Evolutionary conservation across 1,140 invertebrate species (phyloP), one percentile per base, ranked within the genome.

Genomic region (Mactra quadrangularis): DNA sequence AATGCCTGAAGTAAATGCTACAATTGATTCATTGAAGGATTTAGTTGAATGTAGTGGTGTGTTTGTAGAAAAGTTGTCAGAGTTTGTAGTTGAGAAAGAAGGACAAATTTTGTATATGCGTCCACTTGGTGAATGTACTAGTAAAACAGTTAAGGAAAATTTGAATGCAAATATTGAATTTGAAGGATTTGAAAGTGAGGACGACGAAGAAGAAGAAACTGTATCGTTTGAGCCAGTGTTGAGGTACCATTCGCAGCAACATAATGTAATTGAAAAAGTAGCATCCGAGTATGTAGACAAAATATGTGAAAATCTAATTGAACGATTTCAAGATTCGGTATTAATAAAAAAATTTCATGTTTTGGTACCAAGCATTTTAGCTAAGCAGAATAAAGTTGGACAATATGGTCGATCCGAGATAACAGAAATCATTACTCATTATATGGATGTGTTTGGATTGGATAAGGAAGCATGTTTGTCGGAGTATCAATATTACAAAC

Each of bases 21-120:
- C 50, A 7, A 53, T 47, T 72, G 70, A 53, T 4, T 31, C 15
- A 35, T 38, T 72, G 17, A 33, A 53, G 31, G 50, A 72, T 33
- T 72, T 72, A 72, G 9, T 72, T 53, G 50, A 55, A 27, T 72
- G 70, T 53, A 50, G 47, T 35, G 64, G 64, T 6, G 64, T 22
- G 3, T 68, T 68, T 52, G 47, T 31, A 1, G 64, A 68, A 15
- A 68, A 68, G 27, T 19, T 68, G 3, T 25, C 64, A 47, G 6
- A 22, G 1, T 68, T 68, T 47, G 22, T 50, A 29, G 4, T 47
- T 35, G 64, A 68, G 27, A 17, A 15, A 2, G n/a, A 68, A 25
- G 38, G 9, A 1, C n/a, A 47, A 31, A 29, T 52, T 4, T 17
- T 13, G n/a, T 68, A 68, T 52, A n/a, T 27, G 17, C 13, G 64